These are phyloP conservation scores for Spermophilus dauricus DNA, from an alignment of 2,113 vertebrate species.

Conservation along the genomic window DNA sequence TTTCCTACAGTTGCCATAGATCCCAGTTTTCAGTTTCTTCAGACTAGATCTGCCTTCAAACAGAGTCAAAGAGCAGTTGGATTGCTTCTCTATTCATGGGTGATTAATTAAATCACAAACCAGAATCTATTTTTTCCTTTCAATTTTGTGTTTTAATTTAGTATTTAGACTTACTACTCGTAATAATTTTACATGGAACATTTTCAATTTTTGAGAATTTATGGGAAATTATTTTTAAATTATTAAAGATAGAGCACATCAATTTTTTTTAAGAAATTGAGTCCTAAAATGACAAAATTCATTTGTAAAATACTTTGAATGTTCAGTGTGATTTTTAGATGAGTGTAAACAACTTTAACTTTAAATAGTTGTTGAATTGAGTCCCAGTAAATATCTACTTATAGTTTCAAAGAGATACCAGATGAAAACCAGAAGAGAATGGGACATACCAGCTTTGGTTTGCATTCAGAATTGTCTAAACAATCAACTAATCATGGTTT, in stretches of 20 bases:
- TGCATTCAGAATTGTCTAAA: background rate
- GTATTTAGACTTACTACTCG: background rate
- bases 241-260: background rate
- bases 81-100: background rate
- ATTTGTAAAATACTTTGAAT: background rate
- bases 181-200: background rate
- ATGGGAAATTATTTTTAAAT: background rate
- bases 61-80: background rate
- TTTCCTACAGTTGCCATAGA: background rate
- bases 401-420: background rate
- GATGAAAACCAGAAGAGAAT: background rate
- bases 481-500: background rate
- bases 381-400: background rate
- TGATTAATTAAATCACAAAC: slow-evolving; percentile 22
- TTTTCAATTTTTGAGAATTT: background rate
- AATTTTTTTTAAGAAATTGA: too few species aligned
- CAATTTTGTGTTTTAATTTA: background rate
- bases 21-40: background rate
- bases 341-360: background rate
- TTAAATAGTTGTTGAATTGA: background rate
- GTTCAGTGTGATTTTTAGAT: background rate
- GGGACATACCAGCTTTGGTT: background rate
- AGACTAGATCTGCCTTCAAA: background rate
- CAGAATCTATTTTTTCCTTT: background rate
- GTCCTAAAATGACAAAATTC: too few species aligned